Evolutionary conservation across 2,113 vertebrate species (phyloP), one percentile per base, ranked within the genome.

Genomic region (Eidolon helvum): DNA sequence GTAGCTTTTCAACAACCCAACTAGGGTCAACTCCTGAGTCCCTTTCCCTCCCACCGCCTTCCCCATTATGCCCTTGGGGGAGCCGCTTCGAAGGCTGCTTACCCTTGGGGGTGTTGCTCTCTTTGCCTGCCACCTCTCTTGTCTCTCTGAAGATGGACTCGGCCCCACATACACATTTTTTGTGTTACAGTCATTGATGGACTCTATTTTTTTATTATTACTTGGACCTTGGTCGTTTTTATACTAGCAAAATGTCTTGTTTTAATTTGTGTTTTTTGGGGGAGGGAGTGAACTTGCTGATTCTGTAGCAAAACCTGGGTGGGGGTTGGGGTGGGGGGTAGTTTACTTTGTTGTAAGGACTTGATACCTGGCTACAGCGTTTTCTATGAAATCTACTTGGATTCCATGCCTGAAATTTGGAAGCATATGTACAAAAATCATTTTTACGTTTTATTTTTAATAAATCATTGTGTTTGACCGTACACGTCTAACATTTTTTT

Each of bases 191-290:
- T 99, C 98, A 98, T 99, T 98, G 98, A 99, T 99, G 99, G 98
- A 99, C 98, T 99, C 98, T 99, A 99, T 99, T 99, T 99, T 99
- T 99, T 99, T 99, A 99, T 99, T 98, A 98, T 99, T 99, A 98
- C 99, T 98, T 99, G 99, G 98, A 99, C 98, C 98, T 98, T 98
- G 98, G 98, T 99, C 98, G 99, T 99, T 99, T 99, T 99, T 99
- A 99, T 99, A 99, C 99, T 99, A 99, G 99, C 98, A 98, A 98
- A 98, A 97, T 98, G 98, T 99, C 98, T 98, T 98, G 98, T 98
- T 99, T 98, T 98, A 94, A 98, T 98, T 99, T 99, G 97, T 97
- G 98, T 97, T 98, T 95, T 43, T 35, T 43, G 88, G 24, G 95
- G 97, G 97, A 87, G 97, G 97, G 94, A 93, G 95, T 26, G 95